These are phyloP conservation scores for Heliothis virescens DNA, from an alignment of 1,140 invertebrate genomes.

Conservation along the genomic window DNA sequence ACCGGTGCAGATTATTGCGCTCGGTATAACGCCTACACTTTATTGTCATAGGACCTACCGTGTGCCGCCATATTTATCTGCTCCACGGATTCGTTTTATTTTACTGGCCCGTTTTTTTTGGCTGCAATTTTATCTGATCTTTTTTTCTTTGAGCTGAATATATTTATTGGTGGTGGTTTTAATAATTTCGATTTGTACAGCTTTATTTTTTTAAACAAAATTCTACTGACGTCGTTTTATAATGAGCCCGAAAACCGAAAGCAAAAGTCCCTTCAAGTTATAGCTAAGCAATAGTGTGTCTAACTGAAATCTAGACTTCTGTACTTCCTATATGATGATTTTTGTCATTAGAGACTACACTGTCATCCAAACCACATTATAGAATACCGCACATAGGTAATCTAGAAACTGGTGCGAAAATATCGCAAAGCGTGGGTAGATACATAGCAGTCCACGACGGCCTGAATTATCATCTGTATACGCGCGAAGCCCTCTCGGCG, in stretches of 20 bases:
- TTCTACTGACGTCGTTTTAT: no score
- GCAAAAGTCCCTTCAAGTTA: no score
- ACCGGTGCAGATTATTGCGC: slow-evolving; percentile 46
- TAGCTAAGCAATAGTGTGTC: no score
- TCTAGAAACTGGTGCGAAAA: slow-evolving; percentile 29
- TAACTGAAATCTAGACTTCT: no score
- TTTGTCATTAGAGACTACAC: background rate
- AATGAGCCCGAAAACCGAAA: no score
- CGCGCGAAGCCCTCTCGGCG: slow-evolving; percentile 48
- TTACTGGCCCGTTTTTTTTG: slow-evolving; percentile 5
- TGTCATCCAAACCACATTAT: background rate
- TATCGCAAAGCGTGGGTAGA: slow-evolving; percentile 28
- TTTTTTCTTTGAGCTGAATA: background rate
- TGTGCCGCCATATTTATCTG: slow-evolving; percentile 37
- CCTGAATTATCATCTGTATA: slow-evolving; percentile 63
- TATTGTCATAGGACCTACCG: slow-evolving; percentile 42
- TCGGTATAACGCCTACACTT: slow-evolving; percentile 37
- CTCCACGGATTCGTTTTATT: slow-evolving; percentile 28
- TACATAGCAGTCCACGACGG: slow-evolving; percentile 41
- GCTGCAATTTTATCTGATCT: background rate
- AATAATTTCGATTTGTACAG: no score
- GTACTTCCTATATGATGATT: no score
- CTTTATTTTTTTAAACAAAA: no score
- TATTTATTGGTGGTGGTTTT: background rate
- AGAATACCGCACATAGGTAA: background rate